phyloP scores from a whole-genome alignment of 2,888 invertebrate genomes.

The Caenorhabditis angaria region DNA sequence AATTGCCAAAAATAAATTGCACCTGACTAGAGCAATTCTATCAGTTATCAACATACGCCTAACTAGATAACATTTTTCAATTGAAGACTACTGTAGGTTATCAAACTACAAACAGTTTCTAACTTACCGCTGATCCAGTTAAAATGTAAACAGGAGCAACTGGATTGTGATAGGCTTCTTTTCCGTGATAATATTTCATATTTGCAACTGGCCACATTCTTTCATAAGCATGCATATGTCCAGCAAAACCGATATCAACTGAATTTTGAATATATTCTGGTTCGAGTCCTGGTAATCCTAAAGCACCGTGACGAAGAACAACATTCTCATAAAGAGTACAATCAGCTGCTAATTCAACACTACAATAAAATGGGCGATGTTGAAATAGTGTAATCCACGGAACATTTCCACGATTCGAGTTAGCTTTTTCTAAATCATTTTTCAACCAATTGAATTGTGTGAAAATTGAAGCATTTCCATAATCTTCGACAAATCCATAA shows the following conservation, averaged over 20 bases:
- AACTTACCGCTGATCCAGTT: constrained; percentile 81
- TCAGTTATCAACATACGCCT: too few species aligned
- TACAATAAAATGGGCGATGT: constrained; percentile 90
- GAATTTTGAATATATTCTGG: constrained; percentile 83
- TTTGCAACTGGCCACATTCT: constrained; percentile 82
- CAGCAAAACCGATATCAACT: constrained; percentile 92
- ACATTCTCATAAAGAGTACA: constrained; percentile 71
- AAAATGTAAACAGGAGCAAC: constrained; percentile 89
- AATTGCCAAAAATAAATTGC: too few species aligned
- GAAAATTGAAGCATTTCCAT: constrained; percentile 81
- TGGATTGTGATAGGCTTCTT: constrained; percentile 79
- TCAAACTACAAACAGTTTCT: background rate
- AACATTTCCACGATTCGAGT: constrained; percentile 21
- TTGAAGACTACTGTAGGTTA: too few species aligned
- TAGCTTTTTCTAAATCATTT: constrained; percentile 50
- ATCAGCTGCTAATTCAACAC: constrained; percentile 74
- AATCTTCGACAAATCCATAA: constrained; percentile 86
- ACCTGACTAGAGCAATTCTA: too few species aligned
- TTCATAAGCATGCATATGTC: constrained; percentile 97
- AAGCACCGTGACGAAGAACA: constrained; percentile 69
- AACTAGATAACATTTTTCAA: too few species aligned
- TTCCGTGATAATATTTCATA: constrained; percentile 31
- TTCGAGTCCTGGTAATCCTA: constrained; percentile 78
- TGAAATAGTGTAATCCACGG: constrained; percentile 87
- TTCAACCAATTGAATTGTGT: constrained; percentile 65